Percentiles rank a stretch among this genome's conserved stretches.
Conservation (phyloP, 1,140 invertebrate genomes). For the Sinonovacula constricta region DNA sequence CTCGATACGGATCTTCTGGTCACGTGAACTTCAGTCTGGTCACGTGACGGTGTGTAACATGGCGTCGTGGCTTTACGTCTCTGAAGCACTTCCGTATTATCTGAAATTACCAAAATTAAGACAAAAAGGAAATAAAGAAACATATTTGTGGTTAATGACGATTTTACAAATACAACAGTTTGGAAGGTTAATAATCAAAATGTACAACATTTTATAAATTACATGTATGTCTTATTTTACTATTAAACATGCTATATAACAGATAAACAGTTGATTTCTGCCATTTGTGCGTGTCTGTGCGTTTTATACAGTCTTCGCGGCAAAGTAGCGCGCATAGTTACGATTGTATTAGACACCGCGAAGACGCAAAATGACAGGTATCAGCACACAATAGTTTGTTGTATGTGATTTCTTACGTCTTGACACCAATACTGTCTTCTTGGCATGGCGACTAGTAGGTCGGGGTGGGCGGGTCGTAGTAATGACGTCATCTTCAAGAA, state of each 20-base stretch:
- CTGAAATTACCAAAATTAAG: not conserved
- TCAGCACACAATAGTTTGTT: not conserved
- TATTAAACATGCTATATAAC: not conserved
- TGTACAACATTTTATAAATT: not conserved
- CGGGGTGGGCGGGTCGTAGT: not conserved
- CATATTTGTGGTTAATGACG: not conserved
- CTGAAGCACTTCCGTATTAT: not conserved
- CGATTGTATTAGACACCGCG: not conserved
- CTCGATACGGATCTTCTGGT: constrained; percentile 32
- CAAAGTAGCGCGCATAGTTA: not conserved
- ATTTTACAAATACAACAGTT: not conserved
- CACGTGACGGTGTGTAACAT: not conserved
- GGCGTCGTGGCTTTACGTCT: not conserved
- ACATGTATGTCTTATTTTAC: not conserved
- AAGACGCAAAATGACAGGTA: not conserved
- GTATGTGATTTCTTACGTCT: constrained; percentile 6
- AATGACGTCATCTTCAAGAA: constrained; percentile 3
- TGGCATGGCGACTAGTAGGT: not conserved
- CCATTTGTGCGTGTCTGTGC: too few species aligned
- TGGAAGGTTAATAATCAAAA: too few species aligned
- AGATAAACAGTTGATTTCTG: too few species aligned
- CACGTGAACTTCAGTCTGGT: not conserved
- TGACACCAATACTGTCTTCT: constrained; percentile 14
- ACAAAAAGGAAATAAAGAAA: not conserved
- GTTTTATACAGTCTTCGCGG: not conserved